phyloP scores from a whole-genome alignment of 2,888 invertebrate species.

The Fabriciana adippe region DNA sequence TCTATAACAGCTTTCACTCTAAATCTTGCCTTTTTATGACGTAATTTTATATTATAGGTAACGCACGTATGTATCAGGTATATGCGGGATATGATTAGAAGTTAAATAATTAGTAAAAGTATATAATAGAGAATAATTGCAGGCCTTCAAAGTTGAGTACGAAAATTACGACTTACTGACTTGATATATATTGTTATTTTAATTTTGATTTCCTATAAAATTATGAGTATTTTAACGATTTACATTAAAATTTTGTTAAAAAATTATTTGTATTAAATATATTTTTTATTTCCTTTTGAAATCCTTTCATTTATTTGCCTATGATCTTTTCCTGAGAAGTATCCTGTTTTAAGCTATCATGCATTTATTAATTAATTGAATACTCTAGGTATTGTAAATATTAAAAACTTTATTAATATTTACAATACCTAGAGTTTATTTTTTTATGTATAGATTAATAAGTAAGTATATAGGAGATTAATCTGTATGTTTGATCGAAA shows the following conservation, averaged over 20 bases:
- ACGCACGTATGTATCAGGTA: too few species aligned
- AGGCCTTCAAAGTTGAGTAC: background rate
- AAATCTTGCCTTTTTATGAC: slow-evolving; percentile 9
- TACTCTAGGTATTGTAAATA: too few species aligned
- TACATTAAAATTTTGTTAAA: slow-evolving; percentile 34
- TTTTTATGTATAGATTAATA: too few species aligned
- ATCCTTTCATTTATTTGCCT: background rate
- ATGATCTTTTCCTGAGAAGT: too few species aligned
- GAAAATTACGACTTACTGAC: background rate
- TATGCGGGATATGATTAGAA: background rate
- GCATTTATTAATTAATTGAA: too few species aligned
- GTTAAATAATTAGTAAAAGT: background rate
- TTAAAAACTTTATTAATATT: too few species aligned
- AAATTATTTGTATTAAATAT: slow-evolving; percentile 41
- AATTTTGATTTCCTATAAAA: slow-evolving; percentile 14
- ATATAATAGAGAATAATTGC: background rate
- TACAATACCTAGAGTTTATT: too few species aligned
- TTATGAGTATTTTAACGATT: slow-evolving; percentile 28
- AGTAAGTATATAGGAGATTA: too few species aligned
- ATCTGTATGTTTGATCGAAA: too few species aligned
- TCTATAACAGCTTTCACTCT: background rate
- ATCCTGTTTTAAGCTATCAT: too few species aligned
- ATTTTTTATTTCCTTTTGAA: background rate
- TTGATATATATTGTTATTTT: background rate
- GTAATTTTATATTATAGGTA: background rate